These are phyloP conservation scores for Neuroscelio doddi DNA, from an alignment of 2,888 invertebrate genomes.

Conservation along the genomic window DNA sequence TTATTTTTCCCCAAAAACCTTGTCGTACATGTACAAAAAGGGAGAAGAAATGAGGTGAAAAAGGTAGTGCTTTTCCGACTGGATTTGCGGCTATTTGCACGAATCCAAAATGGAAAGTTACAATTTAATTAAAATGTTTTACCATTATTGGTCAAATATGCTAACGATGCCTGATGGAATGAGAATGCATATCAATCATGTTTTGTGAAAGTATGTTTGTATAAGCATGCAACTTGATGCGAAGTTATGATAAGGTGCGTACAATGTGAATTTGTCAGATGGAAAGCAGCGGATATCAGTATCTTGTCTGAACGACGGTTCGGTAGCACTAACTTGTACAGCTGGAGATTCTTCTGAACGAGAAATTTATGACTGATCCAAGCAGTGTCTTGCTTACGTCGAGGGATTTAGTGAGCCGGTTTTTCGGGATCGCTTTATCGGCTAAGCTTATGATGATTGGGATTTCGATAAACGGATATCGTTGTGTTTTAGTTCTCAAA, in stretches of 20 bases:
- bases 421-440: constrained; percentile 31
- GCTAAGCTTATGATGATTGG: constrained; percentile 16
- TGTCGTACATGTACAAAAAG: not conserved
- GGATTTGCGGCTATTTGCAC: not conserved
- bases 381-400: not conserved
- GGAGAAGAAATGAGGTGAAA: not conserved
- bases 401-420: constrained; percentile 5
- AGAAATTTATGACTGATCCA: constrained; percentile 29
- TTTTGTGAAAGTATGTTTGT: constrained; percentile 51
- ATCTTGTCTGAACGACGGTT: constrained; percentile 27
- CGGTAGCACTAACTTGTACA: constrained; percentile 36
- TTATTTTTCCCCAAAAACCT: constrained; percentile 21
- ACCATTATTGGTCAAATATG: constrained; percentile 54
- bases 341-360: constrained; percentile 13
- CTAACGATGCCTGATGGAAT: constrained; percentile 50
- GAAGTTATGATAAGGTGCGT: constrained; percentile 36
- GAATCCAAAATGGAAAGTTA: constrained; percentile 33
- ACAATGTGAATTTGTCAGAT: constrained; percentile 41
- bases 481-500: too few relatives aligned
- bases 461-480: constrained; percentile 13
- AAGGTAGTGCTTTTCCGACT: not conserved
- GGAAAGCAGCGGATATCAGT: constrained; percentile 21
- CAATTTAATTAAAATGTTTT: constrained; percentile 60
- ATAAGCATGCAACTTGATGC: constrained; percentile 51
- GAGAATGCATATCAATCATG: constrained; percentile 62